Conservation (phyloP, 23 tunicate genomes). For the Ciona savignyi region DNA sequence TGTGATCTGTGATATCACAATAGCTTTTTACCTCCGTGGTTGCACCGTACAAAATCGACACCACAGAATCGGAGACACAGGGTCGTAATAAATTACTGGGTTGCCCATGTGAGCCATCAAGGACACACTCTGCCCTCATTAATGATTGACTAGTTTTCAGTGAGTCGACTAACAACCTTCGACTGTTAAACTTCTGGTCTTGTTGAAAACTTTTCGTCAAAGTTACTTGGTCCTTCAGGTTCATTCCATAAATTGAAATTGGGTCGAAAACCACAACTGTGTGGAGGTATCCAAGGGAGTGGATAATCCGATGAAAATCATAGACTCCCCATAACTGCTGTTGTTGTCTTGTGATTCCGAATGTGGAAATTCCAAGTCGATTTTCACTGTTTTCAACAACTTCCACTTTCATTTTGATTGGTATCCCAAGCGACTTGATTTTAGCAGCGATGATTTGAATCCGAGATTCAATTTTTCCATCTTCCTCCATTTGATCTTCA, state of each 20-base stretch:
- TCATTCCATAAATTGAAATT: background rate
- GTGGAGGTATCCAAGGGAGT: background rate
- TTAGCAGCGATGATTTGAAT: background rate
- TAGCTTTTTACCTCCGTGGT: background rate
- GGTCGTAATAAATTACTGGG: constrained; percentile 9
- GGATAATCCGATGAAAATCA: background rate
- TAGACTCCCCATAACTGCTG: background rate
- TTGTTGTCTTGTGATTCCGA: background rate
- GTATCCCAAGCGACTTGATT: background rate
- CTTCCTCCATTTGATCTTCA: background rate
- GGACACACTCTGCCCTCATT: background rate
- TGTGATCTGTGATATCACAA: background rate
- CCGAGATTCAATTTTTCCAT: background rate
- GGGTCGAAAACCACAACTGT: background rate
- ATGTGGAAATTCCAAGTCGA: background rate
- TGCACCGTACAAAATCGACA: background rate
- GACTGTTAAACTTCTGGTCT: background rate
- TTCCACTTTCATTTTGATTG: background rate
- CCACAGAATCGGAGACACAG: background rate
- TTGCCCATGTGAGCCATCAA: background rate
- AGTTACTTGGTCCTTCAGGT: background rate
- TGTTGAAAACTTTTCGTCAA: background rate
- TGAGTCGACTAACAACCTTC: background rate
- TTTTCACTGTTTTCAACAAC: background rate
- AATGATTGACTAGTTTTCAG: background rate